These are phyloP conservation scores for Boulengeromyrus knoepffleri DNA, from an alignment of 2,113 vertebrate genomes.

Conservation along the genomic window DNA sequence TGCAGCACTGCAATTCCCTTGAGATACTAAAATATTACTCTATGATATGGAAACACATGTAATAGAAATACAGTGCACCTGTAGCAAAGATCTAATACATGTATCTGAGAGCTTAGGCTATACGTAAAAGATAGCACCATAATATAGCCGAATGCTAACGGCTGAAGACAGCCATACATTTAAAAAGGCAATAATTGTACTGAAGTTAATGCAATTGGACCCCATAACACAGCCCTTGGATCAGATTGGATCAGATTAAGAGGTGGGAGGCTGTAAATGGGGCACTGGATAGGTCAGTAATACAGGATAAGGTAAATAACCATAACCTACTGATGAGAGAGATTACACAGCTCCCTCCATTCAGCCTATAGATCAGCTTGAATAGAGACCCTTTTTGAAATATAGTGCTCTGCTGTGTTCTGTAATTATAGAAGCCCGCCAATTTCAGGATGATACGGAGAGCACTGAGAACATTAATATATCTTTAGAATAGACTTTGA, in stretches of 20 bases:
- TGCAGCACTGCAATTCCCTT: background rate
- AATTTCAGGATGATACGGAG: background rate
- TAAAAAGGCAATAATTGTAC: background rate
- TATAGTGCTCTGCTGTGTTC: constrained; percentile 38
- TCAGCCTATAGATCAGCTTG: background rate
- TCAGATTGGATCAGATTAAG: background rate
- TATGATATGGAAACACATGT: background rate
- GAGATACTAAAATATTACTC: background rate
- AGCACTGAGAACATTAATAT: constrained; percentile 45
- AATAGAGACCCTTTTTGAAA: constrained; percentile 29
- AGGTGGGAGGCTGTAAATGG: background rate
- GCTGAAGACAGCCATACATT: background rate
- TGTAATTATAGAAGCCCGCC: constrained; percentile 35
- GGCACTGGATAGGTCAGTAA: background rate
- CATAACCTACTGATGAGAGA: background rate
- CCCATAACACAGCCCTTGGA: background rate
- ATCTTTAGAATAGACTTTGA: constrained; percentile 25
- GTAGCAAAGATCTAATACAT: background rate
- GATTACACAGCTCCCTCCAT: background rate
- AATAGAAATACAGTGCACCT: background rate
- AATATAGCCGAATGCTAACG: background rate
- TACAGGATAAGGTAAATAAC: background rate
- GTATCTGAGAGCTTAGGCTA: background rate
- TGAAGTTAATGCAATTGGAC: background rate
- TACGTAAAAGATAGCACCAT: background rate